phyloP scores from a whole-genome alignment of 2,888 invertebrate species.

The Frankliniella fusca region DNA sequence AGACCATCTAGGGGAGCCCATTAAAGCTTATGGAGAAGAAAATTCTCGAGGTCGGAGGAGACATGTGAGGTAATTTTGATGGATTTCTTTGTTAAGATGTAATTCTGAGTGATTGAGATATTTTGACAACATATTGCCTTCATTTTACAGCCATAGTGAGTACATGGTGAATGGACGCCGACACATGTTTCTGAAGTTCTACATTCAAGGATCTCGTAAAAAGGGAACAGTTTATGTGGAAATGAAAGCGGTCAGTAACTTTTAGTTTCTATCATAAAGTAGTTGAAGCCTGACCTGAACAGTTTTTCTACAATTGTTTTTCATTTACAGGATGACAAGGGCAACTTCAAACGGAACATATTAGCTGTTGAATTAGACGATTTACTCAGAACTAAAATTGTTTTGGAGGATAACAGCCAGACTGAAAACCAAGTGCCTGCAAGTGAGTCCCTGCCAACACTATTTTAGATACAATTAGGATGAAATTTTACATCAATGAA shows the following conservation, averaged over 20 bases:
- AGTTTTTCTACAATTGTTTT: slow-evolving; percentile 34
- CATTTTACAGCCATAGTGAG: slow-evolving; percentile 57
- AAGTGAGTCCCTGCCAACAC: slow-evolving; percentile 5
- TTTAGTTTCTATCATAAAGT: slow-evolving; percentile 33
- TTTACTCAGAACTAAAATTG: slow-evolving; percentile 67
- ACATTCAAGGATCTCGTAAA: slow-evolving; percentile 76
- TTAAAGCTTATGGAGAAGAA: slow-evolving; percentile 86
- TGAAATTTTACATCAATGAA: background rate
- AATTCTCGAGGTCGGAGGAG: slow-evolving; percentile 74
- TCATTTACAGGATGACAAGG: slow-evolving; percentile 64
- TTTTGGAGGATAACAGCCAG: slow-evolving; percentile 66
- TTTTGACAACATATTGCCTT: slow-evolving; percentile 22
- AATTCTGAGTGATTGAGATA: background rate
- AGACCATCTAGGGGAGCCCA: slow-evolving; percentile 82
- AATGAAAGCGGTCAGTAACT: slow-evolving; percentile 65
- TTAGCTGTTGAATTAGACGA: slow-evolving; percentile 79
- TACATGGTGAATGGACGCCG: slow-evolving; percentile 71
- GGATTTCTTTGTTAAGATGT: background rate
- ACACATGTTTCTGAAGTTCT: slow-evolving; percentile 85
- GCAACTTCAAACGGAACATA: slow-evolving; percentile 76
- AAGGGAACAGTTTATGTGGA: slow-evolving; percentile 83
- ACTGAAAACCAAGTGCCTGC: background rate
- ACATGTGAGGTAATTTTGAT: slow-evolving; percentile 61
- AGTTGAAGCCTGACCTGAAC: slow-evolving; percentile 28
- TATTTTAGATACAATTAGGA: background rate